A percentile compares a stretch with the other conserved stretches of the same genome.
Conservation (phyloP, 2,113 vertebrate genomes). For the Lagenorhynchus albirostris region DNA sequence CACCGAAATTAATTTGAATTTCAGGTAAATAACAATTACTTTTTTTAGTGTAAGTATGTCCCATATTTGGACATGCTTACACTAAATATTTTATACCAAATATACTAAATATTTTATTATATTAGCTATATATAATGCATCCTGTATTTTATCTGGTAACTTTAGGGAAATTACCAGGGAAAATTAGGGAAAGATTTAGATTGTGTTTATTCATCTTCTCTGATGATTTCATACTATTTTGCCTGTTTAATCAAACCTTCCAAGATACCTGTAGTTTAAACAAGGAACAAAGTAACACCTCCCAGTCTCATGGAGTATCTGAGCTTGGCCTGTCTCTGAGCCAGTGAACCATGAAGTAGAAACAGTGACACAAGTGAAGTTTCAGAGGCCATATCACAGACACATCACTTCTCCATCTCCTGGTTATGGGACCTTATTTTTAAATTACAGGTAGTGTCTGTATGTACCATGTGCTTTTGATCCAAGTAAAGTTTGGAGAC, state of each 20-base stretch:
- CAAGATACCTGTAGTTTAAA: constrained; percentile 5
- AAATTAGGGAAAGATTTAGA: neutral
- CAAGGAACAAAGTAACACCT: neutral
- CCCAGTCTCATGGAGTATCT: neutral
- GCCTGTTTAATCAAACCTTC: neutral
- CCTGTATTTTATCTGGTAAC: neutral
- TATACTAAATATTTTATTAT: neutral
- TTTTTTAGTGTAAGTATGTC: neutral
- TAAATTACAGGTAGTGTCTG: neutral
- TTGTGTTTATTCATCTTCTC: neutral
- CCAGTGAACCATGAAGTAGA: neutral
- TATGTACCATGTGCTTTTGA: neutral
- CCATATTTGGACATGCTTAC: neutral
- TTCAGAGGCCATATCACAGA: neutral
- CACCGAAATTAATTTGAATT: neutral
- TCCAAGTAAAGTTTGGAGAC: neutral
- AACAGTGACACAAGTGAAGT: neutral
- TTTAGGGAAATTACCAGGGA: neutral
- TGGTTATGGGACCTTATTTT: neutral
- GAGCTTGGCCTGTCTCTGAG: neutral
- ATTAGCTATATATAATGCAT: neutral
- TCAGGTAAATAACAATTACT: neutral
- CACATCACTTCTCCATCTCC: neutral
- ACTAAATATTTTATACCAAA: neutral
- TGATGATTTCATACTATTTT: constrained; percentile 27